Conservation (phyloP, 2,797 vertebrate genomes). For the Pseudotriccus pelzelni region DNA sequence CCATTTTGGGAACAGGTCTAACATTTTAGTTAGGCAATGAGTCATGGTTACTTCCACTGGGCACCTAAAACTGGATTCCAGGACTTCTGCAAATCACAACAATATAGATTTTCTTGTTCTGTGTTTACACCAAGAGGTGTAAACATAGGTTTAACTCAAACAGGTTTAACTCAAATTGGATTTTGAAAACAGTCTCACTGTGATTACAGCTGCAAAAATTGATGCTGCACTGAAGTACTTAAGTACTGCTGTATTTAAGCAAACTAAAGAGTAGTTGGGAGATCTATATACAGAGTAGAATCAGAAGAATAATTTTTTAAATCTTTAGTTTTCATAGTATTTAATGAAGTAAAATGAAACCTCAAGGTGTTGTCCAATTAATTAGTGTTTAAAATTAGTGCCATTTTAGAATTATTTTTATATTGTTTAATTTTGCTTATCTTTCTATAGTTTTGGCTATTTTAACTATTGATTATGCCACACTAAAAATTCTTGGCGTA, state of each 20-base stretch:
- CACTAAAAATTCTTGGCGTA: neutral
- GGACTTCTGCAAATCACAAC: neutral
- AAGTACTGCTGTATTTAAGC: neutral
- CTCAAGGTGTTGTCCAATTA: neutral
- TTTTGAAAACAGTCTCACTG: neutral
- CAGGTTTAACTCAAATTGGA: neutral
- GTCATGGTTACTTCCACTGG: neutral
- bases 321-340: neutral
- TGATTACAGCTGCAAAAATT: neutral
- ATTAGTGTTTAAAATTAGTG: neutral
- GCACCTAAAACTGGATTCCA: neutral
- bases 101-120: neutral
- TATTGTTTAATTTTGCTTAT: neutral
- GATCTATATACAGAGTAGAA: neutral
- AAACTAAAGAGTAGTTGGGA: neutral
- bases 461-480: neutral
- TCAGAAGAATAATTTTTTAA: neutral
- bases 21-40: neutral
- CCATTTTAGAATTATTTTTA: neutral
- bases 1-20: neutral
- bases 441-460: neutral
- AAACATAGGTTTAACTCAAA: neutral
- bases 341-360: neutral
- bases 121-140: neutral
- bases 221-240: neutral